Evolutionary conservation across 2,797 vertebrate species (phyloP), one percentile per base, ranked within the genome.

Genomic region (Rhabdomys pumilio): DNA sequence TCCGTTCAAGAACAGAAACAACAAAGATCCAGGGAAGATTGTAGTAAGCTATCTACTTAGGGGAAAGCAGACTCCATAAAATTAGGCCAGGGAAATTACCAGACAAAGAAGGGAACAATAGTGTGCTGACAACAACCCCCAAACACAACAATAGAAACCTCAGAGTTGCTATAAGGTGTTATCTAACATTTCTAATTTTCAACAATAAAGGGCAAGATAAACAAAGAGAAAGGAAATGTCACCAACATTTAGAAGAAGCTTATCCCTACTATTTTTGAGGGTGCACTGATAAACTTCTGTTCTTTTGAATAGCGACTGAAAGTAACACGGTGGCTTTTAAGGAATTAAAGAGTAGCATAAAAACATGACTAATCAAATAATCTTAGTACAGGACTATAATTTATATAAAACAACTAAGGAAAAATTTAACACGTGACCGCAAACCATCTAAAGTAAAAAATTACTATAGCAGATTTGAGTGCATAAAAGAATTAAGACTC

Each of bases 31-130:
- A 91, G 44, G 31, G 79, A 86, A 91, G 84, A 44, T 12, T 34
- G 61, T 3, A 34, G 47, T 57, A 72, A 69, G 34, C 50, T 57
- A 77, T 41, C 17, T 61, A 75, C 13, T 4, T 15, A 47, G 6
- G 41, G 34, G 55, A 55, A 96, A 24, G 26, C 6, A 82, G n/a
- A 90, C 41, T 55, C 53, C 13, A 57, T 31, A 91, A 69, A 94
- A 63, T 92, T 73, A 82, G 29, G 76, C 79, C 57, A 95, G 84
- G 63, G 57, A 96, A 94, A 94, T 90, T 41, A 83, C 57, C 77
- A 83, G 92, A 77, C 19, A 77, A 77, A 91, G 38, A 67, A 55
- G 38, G 29, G 53, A 53, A 73, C 29, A 67, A 59, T 75, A 44
- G 75, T 76, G 12, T n/a, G 89, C 41, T 47, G 89, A 81, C 76